Percentiles rank a stretch among this genome's conserved stretches.
Evolutionary conservation across 1,140 invertebrate genomes (phyloP).

Genomic region (Oscheius sp.): DNA sequence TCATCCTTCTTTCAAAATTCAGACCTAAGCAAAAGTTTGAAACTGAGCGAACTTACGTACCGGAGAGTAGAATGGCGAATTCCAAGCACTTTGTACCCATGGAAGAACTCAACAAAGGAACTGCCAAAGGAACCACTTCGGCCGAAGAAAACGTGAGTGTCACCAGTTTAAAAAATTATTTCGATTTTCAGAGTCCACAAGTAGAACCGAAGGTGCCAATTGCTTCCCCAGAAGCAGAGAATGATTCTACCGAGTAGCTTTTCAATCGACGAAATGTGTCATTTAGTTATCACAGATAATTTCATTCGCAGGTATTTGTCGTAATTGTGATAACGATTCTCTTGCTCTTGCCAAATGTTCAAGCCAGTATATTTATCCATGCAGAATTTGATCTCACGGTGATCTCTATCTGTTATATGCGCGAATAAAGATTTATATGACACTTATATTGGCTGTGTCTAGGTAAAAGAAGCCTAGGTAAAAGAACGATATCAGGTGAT

Average conservation of each 20-base stretch:
- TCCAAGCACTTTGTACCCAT: slow-evolving; percentile 42
- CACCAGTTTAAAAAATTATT: too few species aligned
- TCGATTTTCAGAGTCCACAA: too few species aligned
- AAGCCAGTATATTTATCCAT: not conserved
- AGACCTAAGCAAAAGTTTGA: slow-evolving; percentile 46
- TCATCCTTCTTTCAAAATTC: slow-evolving; percentile 4
- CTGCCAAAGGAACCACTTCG: slow-evolving; percentile 6
- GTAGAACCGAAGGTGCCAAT: not conserved
- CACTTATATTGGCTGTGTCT: too few species aligned
- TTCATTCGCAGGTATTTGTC: not conserved
- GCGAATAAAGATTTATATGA: too few species aligned
- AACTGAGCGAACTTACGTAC: slow-evolving; percentile 57
- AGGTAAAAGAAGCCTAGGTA: too few species aligned
- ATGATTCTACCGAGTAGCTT: slow-evolving; percentile 3
- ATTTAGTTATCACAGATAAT: slow-evolving; percentile 1
- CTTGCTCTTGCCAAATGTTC: not conserved
- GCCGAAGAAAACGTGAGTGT: too few species aligned
- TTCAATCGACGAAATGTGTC: not conserved
- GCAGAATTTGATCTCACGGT: not conserved
- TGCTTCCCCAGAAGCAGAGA: not conserved
- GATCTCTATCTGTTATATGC: too few species aligned
- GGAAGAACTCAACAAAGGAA: slow-evolving; percentile 39
- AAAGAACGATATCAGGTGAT: too few species aligned
- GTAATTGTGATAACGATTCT: slow-evolving; percentile 1
- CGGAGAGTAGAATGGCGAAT: slow-evolving; percentile 39